Conservation (phyloP, 2,888 invertebrate species). For the Athalia circularis region DNA sequence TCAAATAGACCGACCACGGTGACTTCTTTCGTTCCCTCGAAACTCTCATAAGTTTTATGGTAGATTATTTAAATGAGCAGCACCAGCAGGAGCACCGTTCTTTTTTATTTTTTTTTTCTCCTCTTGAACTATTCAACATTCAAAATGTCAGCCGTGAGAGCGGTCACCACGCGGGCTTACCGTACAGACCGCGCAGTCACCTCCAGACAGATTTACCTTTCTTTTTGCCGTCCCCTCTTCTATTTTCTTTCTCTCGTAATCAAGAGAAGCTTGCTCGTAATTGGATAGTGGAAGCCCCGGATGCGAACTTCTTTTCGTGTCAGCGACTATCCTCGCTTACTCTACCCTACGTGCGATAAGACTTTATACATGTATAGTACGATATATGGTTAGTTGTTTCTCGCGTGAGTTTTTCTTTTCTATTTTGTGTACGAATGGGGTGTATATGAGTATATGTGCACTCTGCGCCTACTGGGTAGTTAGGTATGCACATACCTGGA, state of each 20-base stretch:
- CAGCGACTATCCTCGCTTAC: constrained; percentile 56
- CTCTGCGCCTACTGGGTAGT: too few species aligned
- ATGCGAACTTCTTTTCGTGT: constrained; percentile 65
- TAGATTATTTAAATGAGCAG: too few species aligned
- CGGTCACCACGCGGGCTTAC: not conserved
- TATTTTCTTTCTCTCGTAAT: constrained; percentile 26
- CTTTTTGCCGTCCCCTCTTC: constrained; percentile 1
- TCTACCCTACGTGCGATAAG: not conserved
- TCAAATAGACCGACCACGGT: too few species aligned
- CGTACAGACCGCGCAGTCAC: constrained; percentile 6
- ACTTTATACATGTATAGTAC: not conserved
- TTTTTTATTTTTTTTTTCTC: too few species aligned
- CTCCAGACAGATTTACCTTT: constrained; percentile 36
- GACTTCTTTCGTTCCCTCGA: too few species aligned
- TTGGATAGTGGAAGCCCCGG: constrained; percentile 70
- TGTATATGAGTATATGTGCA: too few species aligned
- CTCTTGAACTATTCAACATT: not conserved
- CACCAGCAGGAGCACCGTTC: too few species aligned
- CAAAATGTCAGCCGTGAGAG: constrained; percentile 11
- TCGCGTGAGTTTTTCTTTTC: too few species aligned
- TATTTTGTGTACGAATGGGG: too few species aligned
- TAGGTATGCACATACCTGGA: too few species aligned
- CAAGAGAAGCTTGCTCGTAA: constrained; percentile 56
- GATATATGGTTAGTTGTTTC: not conserved
- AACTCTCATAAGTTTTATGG: too few species aligned